Base-by-base conservation (phyloP, 2,888 invertebrate species). In the Phyllotreta cruciferae region DNA sequence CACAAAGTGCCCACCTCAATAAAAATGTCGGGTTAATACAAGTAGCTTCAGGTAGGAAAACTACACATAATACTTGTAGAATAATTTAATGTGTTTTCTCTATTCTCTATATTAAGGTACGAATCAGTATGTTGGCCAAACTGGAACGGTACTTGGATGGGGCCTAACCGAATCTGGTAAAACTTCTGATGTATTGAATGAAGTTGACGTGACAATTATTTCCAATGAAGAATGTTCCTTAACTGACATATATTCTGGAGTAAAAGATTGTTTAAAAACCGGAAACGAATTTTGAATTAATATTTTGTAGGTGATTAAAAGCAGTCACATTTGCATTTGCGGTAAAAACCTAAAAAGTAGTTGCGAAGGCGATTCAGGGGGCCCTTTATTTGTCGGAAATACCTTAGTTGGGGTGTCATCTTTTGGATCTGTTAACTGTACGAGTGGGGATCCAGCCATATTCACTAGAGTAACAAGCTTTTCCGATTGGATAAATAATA, bases 351-450 rank as follows among this genome's bases (percentile, higher is more conserved):
- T 1, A 63, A 57, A 41, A 70, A 70, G 6, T 63, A 63, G 7
- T 72, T n/a, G 72, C 37, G 64, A 52, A 6, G 72, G 72, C 6
- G 72, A 72, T 49, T 69, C 69, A 0, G 71, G 73, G 6, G 73
- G 73, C 0, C 71, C 73, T 9, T 56, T 73, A 9, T 14, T 71
- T 9, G 60, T 70, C 2, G 50, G 67, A 13, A 64, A 66, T 1
- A 38, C 38, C 11, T 70, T 72, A 66, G 66, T 73, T 0, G 73
- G 73, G 1, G 41, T 73, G 7, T 66, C 66, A n/a, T 71, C 73
- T 2, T 73, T 72, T 45, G 69, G 71, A 6, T 55, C 55, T 1
- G 6, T 6, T 11, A 44, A 60, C 37, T 72, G 71, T 39, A 52
- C 42, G 4, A 44, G 52, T 0, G 70, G 68, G 7, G 41, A 55